Evolutionary conservation across 2,113 vertebrate species (phyloP), one percentile per base, ranked within the genome.

Genomic region (Psittacus erithacus): DNA sequence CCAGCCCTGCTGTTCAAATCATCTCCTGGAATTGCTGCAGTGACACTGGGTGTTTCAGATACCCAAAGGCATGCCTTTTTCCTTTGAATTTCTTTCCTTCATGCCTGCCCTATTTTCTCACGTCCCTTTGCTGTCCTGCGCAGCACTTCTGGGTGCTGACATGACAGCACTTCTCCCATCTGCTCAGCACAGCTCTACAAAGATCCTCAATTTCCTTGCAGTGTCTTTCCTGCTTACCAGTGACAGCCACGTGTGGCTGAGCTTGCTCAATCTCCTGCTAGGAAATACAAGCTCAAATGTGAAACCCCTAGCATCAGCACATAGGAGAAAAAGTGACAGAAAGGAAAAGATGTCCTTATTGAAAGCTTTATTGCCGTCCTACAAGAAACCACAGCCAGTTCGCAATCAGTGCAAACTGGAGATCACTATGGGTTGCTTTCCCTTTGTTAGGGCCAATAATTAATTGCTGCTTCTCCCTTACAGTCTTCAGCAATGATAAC

Each of bases 91-190:
- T 81, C 65, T 20, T 86, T 81, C 43, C 83, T 91, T 84, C 17
- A 47, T 68, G 52, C 43, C 41, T 76, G 43, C 24, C 24, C 9
- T 91, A 29, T 75, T 35, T 85, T 82, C 49, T 91, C 50, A 46
- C 0, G 0, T 71, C 68, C 69, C 80, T 78, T 94, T 88, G 60
- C 76, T 57, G 17, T 90, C 25, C 62, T 44, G 59, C 38, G 16
- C 79, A 50, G 17, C 10, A 47, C 29, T 63, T 75, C 62, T 10
- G 53, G 41, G 31, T 69, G 68, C 70, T 94, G 92, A 90, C 23
- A 27, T 0, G 8, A 53, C 31, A 8, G 9, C 0, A 1, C 12
- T 31, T 78, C 35, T 82, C 80, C 39, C 6, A 3, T 33, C 69
- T 55, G 39, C 73, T n/a, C 2, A 0, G 62, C 31, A 31, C 22